A percentile compares a stretch with the other conserved stretches of the same genome.
Conservation (phyloP, 2,888 invertebrate species). For the Carcina quercana region DNA sequence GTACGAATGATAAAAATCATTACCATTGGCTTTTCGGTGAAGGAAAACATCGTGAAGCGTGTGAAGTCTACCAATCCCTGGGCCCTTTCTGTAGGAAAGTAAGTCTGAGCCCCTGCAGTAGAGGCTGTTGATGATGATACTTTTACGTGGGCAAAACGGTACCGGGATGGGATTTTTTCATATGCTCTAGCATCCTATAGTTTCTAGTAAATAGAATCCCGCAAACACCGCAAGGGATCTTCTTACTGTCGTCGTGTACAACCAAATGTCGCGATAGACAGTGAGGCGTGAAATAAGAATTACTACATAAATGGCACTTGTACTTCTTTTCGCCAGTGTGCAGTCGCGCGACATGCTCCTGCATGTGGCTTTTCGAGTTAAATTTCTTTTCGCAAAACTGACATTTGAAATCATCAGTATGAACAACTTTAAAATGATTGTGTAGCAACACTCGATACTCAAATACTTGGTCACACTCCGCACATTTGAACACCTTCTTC, state of each 20-base stretch:
- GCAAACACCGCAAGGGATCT: not conserved
- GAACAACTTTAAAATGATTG: not conserved
- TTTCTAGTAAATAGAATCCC: not conserved
- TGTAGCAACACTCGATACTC: not conserved
- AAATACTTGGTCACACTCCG: slow-evolving; percentile 35
- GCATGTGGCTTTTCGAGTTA: not conserved
- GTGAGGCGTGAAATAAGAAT: not conserved
- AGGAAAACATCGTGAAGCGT: no score
- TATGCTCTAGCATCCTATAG: not conserved
- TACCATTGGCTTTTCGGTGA: no score
- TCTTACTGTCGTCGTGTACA: slow-evolving; percentile 2
- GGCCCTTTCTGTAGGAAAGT: no score
- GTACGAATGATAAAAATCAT: no score
- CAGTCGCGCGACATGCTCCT: not conserved
- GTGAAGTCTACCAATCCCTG: no score
- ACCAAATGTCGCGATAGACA: not conserved
- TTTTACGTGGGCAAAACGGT: no score
- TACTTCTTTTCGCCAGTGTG: slow-evolving; percentile 1
- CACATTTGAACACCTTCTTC: slow-evolving; percentile 35
- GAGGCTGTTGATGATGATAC: no score
- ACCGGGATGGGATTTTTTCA: not conserved
- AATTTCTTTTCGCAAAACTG: not conserved
- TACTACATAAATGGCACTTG: not conserved
- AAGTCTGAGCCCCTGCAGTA: no score
- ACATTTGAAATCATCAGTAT: slow-evolving; percentile 1